These are phyloP conservation scores for Tenthredo mesomela DNA, from an alignment of 2,888 invertebrate genomes.

Conservation along the genomic window DNA sequence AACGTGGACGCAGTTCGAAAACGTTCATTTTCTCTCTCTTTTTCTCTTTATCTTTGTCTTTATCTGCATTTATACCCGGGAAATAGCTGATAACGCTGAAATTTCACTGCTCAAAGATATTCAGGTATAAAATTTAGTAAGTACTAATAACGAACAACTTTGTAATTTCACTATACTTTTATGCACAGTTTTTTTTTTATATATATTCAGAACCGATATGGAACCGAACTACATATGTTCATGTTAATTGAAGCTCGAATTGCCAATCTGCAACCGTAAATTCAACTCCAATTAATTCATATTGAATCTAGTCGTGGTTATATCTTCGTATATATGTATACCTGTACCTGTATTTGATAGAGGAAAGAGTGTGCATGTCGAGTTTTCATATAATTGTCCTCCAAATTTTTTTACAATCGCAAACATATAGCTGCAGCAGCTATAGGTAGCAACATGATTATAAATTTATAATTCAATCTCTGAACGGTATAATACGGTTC, in stretches of 20 bases:
- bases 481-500: neutral
- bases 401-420: neutral
- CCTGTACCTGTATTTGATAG: neutral
- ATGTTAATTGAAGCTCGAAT: conserved; percentile 12
- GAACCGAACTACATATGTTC: neutral
- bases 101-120: neutral
- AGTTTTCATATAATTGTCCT: no score
- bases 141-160: neutral
- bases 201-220: neutral
- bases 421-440: no score
- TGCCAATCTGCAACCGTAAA: conserved; percentile 9
- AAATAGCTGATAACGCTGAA: neutral
- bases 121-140: no score
- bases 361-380: neutral
- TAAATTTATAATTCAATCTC: neutral
- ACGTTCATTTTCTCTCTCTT: conserved; percentile 19
- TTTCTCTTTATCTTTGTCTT: neutral
- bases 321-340: neutral
- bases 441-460: no score
- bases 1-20: conserved; percentile 8
- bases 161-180: neutral
- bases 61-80: neutral
- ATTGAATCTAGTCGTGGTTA: conserved; percentile 7
- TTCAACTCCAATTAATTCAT: conserved; percentile 28
- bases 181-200: neutral